These are phyloP conservation scores for Craseonycteris thonglongyai DNA, from an alignment of 2,113 vertebrate species.

Conservation along the genomic window DNA sequence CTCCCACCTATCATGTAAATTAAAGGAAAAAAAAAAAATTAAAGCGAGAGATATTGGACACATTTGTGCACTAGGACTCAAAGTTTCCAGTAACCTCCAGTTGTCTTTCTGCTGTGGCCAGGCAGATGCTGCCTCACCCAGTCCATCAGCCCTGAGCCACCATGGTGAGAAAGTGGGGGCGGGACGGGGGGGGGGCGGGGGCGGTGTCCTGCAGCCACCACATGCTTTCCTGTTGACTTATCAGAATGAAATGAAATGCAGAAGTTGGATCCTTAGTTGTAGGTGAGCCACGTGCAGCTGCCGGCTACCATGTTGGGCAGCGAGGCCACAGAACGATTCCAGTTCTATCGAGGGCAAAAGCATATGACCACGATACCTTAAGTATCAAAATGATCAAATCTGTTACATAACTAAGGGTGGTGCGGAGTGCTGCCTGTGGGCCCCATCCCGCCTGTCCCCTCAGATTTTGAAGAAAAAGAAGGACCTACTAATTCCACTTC, in stretches of 20 bases:
- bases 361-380: not conserved
- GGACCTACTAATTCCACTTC: too few species aligned
- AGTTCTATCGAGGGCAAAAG: not conserved
- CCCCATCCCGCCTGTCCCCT: rapidly evolving
- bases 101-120: not conserved
- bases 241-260: not conserved
- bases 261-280: not conserved
- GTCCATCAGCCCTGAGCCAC: rapidly evolving
- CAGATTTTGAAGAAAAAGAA: not conserved
- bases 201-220: not conserved
- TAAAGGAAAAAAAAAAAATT: not conserved
- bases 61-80: not conserved
- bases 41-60: not conserved
- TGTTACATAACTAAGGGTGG: not conserved
- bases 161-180: too few species aligned
- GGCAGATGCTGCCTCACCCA: rapidly evolving
- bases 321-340: rapidly evolving
- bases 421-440: not conserved
- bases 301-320: rapidly evolving
- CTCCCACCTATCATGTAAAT: not conserved
- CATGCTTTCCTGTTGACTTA: rapidly evolving
- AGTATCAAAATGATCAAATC: not conserved
- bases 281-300: not conserved
- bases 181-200: not conserved
- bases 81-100: not conserved